These are phyloP conservation scores for Peromyscus polionotus DNA, from an alignment of 2,113 vertebrate species.

Conservation along the genomic window DNA sequence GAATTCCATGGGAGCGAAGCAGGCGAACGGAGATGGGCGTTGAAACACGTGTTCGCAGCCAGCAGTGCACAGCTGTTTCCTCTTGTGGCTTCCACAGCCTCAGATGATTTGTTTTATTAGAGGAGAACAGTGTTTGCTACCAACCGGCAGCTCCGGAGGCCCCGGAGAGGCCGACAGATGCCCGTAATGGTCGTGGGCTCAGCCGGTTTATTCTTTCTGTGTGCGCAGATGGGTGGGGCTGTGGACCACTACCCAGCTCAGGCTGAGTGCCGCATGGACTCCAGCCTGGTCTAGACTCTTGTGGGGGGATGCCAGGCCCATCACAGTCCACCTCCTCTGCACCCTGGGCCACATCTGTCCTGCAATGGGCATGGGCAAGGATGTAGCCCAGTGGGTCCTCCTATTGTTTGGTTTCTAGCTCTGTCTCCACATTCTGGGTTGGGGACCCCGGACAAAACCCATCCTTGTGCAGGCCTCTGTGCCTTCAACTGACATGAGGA, in stretches of 20 bases:
- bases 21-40: not conserved
- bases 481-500: not conserved
- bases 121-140: conserved; percentile 74
- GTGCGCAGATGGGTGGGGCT: rapidly evolving
- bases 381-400: not conserved
- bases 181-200: not conserved
- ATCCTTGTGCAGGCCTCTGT: not conserved
- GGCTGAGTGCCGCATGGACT: not conserved
- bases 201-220: not conserved
- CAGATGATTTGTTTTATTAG: conserved; percentile 81
- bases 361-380: too few relatives aligned
- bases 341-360: not conserved
- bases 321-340: not conserved
- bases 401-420: too few relatives aligned
- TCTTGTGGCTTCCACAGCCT: conserved; percentile 76
- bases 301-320: not conserved
- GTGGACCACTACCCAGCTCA: rapidly evolving
- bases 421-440: not conserved
- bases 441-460: not conserved
- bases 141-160: conserved; percentile 70
- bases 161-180: conserved; percentile 38
- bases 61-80: conserved; percentile 82
- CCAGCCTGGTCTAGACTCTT: not conserved
- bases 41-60: conserved; percentile 63
- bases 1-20: not conserved